These are phyloP conservation scores for Jordanella pulchra DNA, from an alignment of 2,797 vertebrate species.

Conservation along the genomic window DNA sequence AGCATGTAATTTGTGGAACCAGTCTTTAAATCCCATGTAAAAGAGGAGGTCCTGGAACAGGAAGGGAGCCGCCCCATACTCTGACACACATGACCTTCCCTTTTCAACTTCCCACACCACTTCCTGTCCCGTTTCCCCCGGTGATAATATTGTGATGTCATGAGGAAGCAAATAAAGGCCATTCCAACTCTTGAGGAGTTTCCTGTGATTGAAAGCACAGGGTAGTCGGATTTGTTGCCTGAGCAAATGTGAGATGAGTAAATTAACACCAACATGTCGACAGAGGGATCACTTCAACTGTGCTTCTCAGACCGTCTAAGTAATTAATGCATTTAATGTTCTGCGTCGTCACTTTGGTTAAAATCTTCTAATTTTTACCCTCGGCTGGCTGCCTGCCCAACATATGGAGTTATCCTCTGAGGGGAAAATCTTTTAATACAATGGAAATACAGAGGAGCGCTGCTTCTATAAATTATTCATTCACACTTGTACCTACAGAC, in stretches of 20 bases:
- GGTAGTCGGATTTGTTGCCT: background rate
- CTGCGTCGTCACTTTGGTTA: background rate
- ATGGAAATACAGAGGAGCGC: conserved; percentile 32
- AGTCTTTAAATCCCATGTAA: conserved; percentile 9
- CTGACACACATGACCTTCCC: conserved; percentile 37
- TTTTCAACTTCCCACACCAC: conserved; percentile 56
- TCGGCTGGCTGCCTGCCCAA: conserved; percentile 31
- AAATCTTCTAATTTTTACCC: conserved; percentile 33
- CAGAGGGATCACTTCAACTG: background rate
- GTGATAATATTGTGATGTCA: conserved; percentile 69
- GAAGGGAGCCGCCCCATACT: conserved; percentile 52
- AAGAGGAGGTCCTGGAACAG: conserved; percentile 40
- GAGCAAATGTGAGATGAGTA: background rate
- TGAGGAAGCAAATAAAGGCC: conserved; percentile 44
- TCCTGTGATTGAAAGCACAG: conserved; percentile 57
- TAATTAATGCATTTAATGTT: background rate
- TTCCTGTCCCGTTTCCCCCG: conserved; percentile 76
- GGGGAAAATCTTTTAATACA: conserved; percentile 43
- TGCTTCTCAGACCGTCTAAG: background rate
- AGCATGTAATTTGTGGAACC: background rate
- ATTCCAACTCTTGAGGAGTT: conserved; percentile 44
- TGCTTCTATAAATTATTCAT: conserved; percentile 68
- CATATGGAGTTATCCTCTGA: conserved; percentile 23
- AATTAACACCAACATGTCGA: background rate
- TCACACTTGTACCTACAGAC: conserved; percentile 59